A percentile compares a stretch with the other conserved stretches of the same genome.
These are phyloP conservation scores for Pimephales promelas DNA, from an alignment of 2,113 vertebrate species.

Conservation along the genomic window DNA sequence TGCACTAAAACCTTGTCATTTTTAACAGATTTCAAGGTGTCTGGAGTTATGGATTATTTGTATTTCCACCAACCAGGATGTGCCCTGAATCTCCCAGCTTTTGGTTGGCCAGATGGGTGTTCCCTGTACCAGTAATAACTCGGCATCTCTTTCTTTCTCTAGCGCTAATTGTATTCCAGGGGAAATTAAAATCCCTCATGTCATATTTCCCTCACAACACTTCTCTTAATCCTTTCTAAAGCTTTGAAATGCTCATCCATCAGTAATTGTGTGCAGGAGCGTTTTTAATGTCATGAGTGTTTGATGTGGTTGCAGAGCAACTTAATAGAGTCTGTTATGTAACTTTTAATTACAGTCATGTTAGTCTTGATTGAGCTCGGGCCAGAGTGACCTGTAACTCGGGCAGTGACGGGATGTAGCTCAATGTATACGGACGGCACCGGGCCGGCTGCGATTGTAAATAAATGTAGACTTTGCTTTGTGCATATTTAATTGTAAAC, in stretches of 20 bases:
- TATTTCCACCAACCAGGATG: neutral
- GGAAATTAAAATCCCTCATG: conserved; percentile 23
- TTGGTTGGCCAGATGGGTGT: neutral
- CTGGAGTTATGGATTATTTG: neutral
- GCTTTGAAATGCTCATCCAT: conserved; percentile 25
- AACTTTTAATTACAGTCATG: conserved; percentile 77
- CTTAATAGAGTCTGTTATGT: conserved; percentile 79
- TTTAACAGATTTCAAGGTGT: neutral
- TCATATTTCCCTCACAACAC: conserved; percentile 5
- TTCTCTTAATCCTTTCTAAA: conserved; percentile 21
- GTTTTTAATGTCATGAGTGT: conserved; percentile 73
- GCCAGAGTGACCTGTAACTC: conserved; percentile 79
- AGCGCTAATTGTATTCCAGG: conserved; percentile 7
- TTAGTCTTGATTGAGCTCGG: conserved; percentile 80
- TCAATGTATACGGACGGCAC: conserved; percentile 80
- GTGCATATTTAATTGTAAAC: conserved; percentile 77
- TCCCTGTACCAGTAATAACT: conserved; percentile 17
- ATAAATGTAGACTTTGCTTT: conserved; percentile 66
- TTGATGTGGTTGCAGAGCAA: conserved; percentile 91
- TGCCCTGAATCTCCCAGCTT: neutral
- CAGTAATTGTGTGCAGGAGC: conserved; percentile 61
- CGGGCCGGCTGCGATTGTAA: conserved; percentile 78
- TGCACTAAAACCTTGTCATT: neutral
- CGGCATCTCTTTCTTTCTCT: neutral
- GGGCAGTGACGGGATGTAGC: conserved; percentile 77